These are phyloP conservation scores for Pygoscelis antarcticus DNA, from an alignment of 2,113 vertebrate genomes.

Conservation along the genomic window DNA sequence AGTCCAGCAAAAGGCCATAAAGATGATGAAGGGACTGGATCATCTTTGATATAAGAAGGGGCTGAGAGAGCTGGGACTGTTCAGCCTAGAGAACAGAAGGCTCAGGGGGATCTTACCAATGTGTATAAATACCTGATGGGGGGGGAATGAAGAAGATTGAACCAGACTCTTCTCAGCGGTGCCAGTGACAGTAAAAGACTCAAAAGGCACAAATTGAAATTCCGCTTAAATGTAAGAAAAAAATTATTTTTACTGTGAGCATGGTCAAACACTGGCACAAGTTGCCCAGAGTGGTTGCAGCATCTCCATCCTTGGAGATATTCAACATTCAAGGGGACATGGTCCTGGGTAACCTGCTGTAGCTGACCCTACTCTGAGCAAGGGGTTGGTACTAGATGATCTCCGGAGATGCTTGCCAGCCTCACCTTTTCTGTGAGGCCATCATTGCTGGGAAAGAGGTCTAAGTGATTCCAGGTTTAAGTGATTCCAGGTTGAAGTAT, in stretches of 20 bases:
- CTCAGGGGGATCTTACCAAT: neutral
- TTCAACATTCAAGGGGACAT: neutral
- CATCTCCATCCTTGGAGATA: neutral
- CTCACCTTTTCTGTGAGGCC: neutral
- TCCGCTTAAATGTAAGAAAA: neutral
- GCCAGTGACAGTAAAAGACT: neutral
- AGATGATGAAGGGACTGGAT: neutral
- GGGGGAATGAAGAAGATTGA: neutral
- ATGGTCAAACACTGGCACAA: neutral
- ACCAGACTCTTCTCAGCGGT: neutral
- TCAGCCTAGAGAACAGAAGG: neutral
- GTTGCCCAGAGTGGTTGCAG: neutral
- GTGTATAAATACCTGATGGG: neutral
- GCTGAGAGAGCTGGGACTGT: neutral
- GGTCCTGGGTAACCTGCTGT: fast-evolving
- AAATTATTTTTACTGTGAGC: neutral
- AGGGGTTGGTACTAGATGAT: neutral
- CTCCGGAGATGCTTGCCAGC: neutral
- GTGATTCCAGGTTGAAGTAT: neutral
- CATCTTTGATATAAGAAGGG: neutral
- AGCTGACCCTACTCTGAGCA: neutral
- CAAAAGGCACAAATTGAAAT: neutral
- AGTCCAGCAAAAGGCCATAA: neutral
- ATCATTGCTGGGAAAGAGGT: neutral
- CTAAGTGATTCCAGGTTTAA: neutral